phyloP scores from a whole-genome alignment of 2,797 vertebrate species.

The Allobates femoralis region DNA sequence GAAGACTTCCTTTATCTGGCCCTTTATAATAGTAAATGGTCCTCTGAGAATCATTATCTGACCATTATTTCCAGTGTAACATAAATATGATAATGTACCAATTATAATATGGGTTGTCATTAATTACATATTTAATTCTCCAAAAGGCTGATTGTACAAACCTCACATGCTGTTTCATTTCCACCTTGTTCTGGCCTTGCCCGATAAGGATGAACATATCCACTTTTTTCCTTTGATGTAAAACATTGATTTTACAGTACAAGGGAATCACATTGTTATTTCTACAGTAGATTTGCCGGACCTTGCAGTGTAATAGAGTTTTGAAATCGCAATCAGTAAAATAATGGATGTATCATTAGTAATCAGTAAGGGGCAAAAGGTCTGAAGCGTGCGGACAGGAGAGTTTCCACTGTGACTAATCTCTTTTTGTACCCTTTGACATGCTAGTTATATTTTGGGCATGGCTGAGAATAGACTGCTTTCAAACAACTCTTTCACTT shows the following conservation, averaged over 20 bases:
- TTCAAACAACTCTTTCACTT: conserved; percentile 47
- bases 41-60: neutral
- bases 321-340: conserved; percentile 66
- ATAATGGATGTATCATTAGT: conserved; percentile 65
- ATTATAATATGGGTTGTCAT: neutral
- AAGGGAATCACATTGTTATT: conserved; percentile 48
- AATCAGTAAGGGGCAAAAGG: conserved; percentile 62
- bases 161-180: conserved; percentile 12
- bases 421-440: conserved; percentile 65
- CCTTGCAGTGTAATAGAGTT: conserved; percentile 54
- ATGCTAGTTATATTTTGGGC: conserved; percentile 56
- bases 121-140: neutral
- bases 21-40: neutral
- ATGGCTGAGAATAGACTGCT: conserved; percentile 35
- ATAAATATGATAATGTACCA: neutral
- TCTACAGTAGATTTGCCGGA: conserved; percentile 40
- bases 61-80: neutral
- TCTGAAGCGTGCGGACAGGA: conserved; percentile 61
- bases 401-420: conserved; percentile 65
- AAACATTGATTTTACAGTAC: conserved; percentile 54
- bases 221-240: conserved; percentile 38
- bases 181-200: conserved; percentile 8
- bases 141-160: neutral
- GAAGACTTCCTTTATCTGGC: too few relatives aligned
- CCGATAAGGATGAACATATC: conserved; percentile 33